Evolutionary conservation across 1,140 invertebrate genomes (phyloP), one percentile per base, ranked within the genome.

Genomic region (Batillaria attramentaria): DNA sequence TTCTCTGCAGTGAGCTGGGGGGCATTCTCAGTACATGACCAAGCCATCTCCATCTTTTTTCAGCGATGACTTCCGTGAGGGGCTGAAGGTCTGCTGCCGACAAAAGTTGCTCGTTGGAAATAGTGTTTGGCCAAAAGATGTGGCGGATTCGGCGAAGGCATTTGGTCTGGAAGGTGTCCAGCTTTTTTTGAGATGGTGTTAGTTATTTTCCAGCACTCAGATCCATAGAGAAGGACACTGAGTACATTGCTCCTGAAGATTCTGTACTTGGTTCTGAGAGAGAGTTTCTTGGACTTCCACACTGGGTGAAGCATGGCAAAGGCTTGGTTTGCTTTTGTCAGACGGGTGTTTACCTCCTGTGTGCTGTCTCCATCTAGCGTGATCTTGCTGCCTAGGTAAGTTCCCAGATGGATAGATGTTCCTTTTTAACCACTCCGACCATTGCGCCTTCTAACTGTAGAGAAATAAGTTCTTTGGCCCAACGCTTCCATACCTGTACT

Each of bases 181-280:
- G 37, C 69, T 74, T 72, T 41, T 43, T 69, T 6, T 20, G 20
- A 28, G 24, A 62, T 62, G 57, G 57, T n/a, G 57, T 18, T 31
- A 31, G 57, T 62, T 8, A 31, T 62, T 31, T 62, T 62, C 57
- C 57, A 62, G 57, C 57, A 62, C n/a, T 69, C 66, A 18, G 66
- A 69, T 13, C 72, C 83, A 77, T 84, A 81, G 41, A 78, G 74
- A 1, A 84, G 79, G 33, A 81, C 79, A 18, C 60, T 37, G 39
- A 72, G 37, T 41, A 81, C 79, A 39, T 84, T 84, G 65, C 77
- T 79, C 4, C 74, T 83, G 60, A 77, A 81, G 35, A 84, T 68
- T 20, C 77, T 41, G 31, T 83, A 65, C 77, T 79, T 82, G 54
- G 77, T 84, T 42, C 70, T 46, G 79, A 75, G 31, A 65, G 37